Base-by-base conservation (phyloP, 2,113 vertebrate genomes). In the Corapipo altera region DNA sequence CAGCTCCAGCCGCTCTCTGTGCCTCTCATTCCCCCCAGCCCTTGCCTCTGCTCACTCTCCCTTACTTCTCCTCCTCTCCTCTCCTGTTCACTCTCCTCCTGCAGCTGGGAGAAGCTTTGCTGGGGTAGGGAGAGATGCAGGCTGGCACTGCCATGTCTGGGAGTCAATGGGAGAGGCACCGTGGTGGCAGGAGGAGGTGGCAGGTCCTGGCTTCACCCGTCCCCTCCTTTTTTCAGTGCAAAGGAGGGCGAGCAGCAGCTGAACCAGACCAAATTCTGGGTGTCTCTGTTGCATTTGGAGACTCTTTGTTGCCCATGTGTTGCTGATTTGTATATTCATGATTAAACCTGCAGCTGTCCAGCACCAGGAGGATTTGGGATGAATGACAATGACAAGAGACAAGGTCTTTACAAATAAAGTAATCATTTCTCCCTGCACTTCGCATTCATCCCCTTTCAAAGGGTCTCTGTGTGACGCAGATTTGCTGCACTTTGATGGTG, bases 361-460 rank as follows among this genome's bases (percentile, higher is more conserved):
- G 81, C 49, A 64, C 85, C 2, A 1, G 48, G 58, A 94, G 82
- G 91, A 66, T 90, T 96, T 85, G 74, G 64, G 83, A 79, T 91
- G 90, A 88, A 97, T 95, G 94, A 96, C 85, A 96, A 94, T 90
- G 88, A 94, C 85, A 83, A 93, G 94, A 85, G 88, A 94, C 79
- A 41, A 44, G 62, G 81, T 79, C 95, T 85, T 95, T 78, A 80
- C 81, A 96, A 95, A 92, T 94, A 69, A 96, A 97, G 94, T 87
- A 86, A 92, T 95, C 39, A 96, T 93, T 96, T 96, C 66, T 55
- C 77, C 85, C 55, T 79, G 66, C 66, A 28, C 84, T 95, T 82
- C 28, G 23, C 89, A 89, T 95, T 95, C 76, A 81, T 76, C 69
- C 51, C 48, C 61, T 79, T 95, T 96, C 89, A 95, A 88, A 96